phyloP scores from a whole-genome alignment of 2,113 vertebrate genomes.

The Hippocampus comes region DNA sequence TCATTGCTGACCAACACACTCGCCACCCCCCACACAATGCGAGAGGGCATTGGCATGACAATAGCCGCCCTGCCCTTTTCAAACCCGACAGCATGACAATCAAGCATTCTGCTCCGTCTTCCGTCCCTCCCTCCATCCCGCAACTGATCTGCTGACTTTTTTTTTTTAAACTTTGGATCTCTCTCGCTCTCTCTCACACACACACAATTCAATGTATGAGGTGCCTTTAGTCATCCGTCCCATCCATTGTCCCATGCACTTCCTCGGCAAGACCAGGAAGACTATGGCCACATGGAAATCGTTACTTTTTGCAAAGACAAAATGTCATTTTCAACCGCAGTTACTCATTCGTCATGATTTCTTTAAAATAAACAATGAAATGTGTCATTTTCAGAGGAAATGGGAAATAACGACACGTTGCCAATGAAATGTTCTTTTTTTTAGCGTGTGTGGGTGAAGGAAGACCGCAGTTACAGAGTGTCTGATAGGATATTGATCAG shows the following conservation, averaged over 20 bases:
- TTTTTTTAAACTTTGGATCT: conserved; percentile 1
- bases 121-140: conserved; percentile 17
- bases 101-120: conserved; percentile 51
- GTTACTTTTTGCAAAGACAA: too few relatives aligned
- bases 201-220: not conserved
- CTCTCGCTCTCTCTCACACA: not conserved
- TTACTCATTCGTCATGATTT: too few relatives aligned
- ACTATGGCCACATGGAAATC: too few relatives aligned
- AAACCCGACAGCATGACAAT: conserved; percentile 65
- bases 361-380: too few relatives aligned
- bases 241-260: not conserved
- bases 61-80: conserved; percentile 68
- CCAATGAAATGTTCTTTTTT: too few relatives aligned
- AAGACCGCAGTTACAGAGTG: conserved; percentile 38
- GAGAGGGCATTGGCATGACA: conserved; percentile 66
- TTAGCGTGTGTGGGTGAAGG: conserved; percentile 6
- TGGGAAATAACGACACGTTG: too few relatives aligned
- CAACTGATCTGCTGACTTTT: conserved; percentile 34
- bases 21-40: conserved; percentile 44
- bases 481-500: conserved; percentile 57
- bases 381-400: too few relatives aligned
- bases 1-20: conserved; percentile 16
- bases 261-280: too few relatives aligned
- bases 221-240: not conserved
- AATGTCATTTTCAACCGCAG: too few relatives aligned